Conservation (phyloP, 2,797 vertebrate species). For the Acanthopagrus latus region DNA sequence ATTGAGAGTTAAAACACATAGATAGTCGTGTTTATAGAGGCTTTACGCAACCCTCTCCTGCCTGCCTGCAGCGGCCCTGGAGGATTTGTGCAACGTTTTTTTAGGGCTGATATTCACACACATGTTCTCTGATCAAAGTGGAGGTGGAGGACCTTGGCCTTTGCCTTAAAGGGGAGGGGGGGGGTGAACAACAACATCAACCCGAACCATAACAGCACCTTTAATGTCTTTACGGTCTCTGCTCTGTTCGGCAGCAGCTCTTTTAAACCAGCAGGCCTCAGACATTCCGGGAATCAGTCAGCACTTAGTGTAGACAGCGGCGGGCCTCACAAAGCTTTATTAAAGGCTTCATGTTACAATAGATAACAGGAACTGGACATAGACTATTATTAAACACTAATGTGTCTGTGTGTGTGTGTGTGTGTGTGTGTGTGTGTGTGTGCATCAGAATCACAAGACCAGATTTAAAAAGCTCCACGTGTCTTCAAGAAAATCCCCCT, state of each 20-base stretch:
- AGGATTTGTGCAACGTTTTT: slow-evolving; percentile 22
- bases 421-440: background rate
- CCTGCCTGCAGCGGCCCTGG: background rate
- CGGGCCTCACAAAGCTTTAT: slow-evolving; percentile 7
- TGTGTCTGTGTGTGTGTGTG: background rate
- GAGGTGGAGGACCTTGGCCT: slow-evolving; percentile 49
- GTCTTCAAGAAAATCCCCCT: background rate
- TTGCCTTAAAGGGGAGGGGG: slow-evolving; percentile 2
- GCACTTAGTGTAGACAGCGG: slow-evolving; percentile 3
- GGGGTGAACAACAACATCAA: slow-evolving; percentile 14
- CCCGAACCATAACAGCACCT: background rate
- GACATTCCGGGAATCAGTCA: slow-evolving; percentile 13
- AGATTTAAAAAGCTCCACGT: slow-evolving; percentile 24
- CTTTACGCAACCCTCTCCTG: background rate
- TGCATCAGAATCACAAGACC: slow-evolving; percentile 40
- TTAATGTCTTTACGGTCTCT: slow-evolving; percentile 10
- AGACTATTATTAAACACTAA: slow-evolving; percentile 37
- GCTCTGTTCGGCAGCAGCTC: slow-evolving; percentile 4
- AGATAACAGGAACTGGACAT: slow-evolving; percentile 28
- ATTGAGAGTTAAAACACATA: slow-evolving; percentile 45
- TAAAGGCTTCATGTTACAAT: slow-evolving; percentile 37
- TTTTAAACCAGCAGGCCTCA: slow-evolving; percentile 15
- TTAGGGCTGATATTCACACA: slow-evolving; percentile 25
- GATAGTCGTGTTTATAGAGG: slow-evolving; percentile 22
- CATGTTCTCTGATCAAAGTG: slow-evolving; percentile 28